Evolutionary conservation across 2,888 invertebrate genomes (phyloP).

Genomic region (Antitype chi): DNA sequence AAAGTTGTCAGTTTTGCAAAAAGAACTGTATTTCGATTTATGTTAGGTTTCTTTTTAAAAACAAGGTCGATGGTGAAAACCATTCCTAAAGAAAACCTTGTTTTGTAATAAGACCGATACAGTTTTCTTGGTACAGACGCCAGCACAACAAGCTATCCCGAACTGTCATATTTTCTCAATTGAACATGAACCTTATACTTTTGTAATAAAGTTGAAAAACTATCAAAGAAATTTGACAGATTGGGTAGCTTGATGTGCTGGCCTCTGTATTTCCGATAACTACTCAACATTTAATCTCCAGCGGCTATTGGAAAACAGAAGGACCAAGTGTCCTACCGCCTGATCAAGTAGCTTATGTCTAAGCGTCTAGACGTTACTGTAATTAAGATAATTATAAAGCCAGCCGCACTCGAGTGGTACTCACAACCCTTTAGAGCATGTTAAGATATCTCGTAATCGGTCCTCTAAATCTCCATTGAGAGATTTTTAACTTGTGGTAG

Average conservation of each 20-base stretch:
- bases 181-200: no score
- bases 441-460: slow-evolving; percentile 82
- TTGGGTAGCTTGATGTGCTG: no score
- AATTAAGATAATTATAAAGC: slow-evolving; percentile 82
- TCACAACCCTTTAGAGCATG: slow-evolving; percentile 82
- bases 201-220: no score
- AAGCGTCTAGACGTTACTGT: slow-evolving; percentile 80
- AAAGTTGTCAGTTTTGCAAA: no score
- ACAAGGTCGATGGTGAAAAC: no score
- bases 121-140: slow-evolving; percentile 5
- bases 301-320: slow-evolving; percentile 38
- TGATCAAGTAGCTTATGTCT: slow-evolving; percentile 73
- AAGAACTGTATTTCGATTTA: no score
- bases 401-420: slow-evolving; percentile 75
- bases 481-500: slow-evolving; percentile 46
- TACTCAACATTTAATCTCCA: neutral
- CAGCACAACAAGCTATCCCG: no score
- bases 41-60: no score
- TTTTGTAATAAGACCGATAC: no score
- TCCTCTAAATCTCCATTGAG: slow-evolving; percentile 69
- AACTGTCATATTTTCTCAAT: no score
- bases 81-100: no score
- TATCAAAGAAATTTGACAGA: no score
- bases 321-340: slow-evolving; percentile 49
- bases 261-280: slow-evolving; percentile 19